Base-by-base conservation (phyloP, 2,888 invertebrate genomes). In the Dioctria rufipes region DNA sequence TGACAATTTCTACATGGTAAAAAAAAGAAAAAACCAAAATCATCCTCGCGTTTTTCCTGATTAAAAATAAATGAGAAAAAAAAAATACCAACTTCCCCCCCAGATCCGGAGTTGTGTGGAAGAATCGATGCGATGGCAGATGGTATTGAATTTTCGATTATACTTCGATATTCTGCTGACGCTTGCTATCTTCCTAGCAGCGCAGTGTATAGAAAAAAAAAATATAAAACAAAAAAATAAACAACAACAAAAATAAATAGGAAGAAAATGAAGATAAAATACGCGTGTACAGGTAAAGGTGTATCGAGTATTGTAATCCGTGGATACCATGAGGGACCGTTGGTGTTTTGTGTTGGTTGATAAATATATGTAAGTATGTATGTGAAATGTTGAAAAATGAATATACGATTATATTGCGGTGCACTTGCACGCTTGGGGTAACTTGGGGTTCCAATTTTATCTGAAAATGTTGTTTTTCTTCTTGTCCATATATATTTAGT, bases 41-140 rank as follows among this genome's bases (percentile, higher is more conserved):
- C 63, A 46, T 61, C 49, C 8, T 63, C 77, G 63, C 39, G 13
- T 77, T 77, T 77, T 77, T 63, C 49, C 25, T 49, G 37, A 63
- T 77, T 49, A 61, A 46, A 11, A 11, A 65, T 6, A 67, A 43
- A 67, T 25, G 51, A 46, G 46, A 58, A 51, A 63, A 77, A 77
- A n/a, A 42, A 60, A 63, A 63, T 42, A 25, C 25, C 25, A 11
- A 39, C 63, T 63, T 77, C 77, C 77, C 77, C 13, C 25, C 25
- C 25, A 25, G 25, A 25, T 25, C 25, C 49, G 13, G n/a, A 49
- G 39, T 37, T 1, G 25, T 25, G 25, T 25, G 25, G 25, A 1
- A 9, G 49, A 77, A 77, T 77, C 77, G 63, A 77, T 63, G 77
- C 77, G 63, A 77, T 63, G 77, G 77, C 77, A 77, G 77, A 77